phyloP scores from a whole-genome alignment of 2,888 invertebrate genomes.

The Ryuthela nishihirai region DNA sequence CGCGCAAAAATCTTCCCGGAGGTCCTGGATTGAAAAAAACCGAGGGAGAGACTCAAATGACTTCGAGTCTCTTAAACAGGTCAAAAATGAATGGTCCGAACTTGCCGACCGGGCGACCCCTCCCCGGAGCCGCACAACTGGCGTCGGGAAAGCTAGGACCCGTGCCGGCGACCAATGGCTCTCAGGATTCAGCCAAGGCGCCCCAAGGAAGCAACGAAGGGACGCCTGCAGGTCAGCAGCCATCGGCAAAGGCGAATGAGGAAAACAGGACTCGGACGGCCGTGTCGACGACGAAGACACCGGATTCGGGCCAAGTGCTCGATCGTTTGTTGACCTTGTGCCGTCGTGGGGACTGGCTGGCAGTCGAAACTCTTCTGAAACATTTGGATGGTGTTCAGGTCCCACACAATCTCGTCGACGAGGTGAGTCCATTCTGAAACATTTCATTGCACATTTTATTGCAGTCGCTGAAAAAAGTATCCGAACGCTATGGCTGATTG shows the following conservation, averaged over 20 bases:
- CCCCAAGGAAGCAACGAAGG: slow-evolving; percentile 1
- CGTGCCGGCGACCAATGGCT: neutral
- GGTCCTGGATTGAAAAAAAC: too few relatives aligned
- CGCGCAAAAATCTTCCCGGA: slow-evolving; percentile 10
- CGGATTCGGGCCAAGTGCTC: slow-evolving; percentile 5
- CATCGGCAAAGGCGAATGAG: neutral
- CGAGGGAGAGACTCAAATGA: too few relatives aligned
- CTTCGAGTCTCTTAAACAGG: too few relatives aligned
- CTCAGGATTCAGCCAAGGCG: neutral
- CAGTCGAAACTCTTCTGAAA: slow-evolving; percentile 41
- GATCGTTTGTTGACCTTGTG: slow-evolving; percentile 26
- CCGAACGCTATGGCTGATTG: too few relatives aligned
- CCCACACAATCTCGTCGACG: slow-evolving; percentile 23
- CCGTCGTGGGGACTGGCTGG: slow-evolving; percentile 41
- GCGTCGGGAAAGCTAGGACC: slow-evolving; percentile 9
- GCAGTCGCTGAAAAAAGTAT: too few relatives aligned
- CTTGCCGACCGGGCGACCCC: too few relatives aligned
- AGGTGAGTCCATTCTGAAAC: too few relatives aligned
- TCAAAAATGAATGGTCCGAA: too few relatives aligned
- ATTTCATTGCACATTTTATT: too few relatives aligned
- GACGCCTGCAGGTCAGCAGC: neutral
- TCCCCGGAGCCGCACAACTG: too few relatives aligned
- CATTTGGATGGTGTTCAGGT: slow-evolving; percentile 34
- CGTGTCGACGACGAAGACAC: neutral
- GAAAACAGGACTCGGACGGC: neutral